Percentiles rank a stretch among this genome's conserved stretches.
Conservation (phyloP, 2,888 invertebrate genomes). For the Caenorhabditis sp. region DNA sequence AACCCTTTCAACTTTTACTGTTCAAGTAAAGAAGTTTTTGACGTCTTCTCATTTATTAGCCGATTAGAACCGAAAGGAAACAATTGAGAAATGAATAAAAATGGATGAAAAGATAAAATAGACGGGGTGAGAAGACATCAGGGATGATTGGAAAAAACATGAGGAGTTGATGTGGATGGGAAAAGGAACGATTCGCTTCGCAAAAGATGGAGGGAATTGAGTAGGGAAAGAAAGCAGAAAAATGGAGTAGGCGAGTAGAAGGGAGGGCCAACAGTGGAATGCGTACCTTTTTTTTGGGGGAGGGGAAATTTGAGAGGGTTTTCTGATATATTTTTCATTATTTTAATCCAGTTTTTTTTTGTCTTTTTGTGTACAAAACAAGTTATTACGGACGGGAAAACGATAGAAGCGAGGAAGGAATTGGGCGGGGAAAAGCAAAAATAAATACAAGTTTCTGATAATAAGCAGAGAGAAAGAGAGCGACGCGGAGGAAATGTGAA, state of each 20-base stretch:
- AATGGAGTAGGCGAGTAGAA: slow-evolving; percentile 12
- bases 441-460: slow-evolving; percentile 38
- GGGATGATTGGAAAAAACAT: background rate
- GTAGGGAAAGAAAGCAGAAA: background rate
- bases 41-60: no score
- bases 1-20: no score
- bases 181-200: background rate
- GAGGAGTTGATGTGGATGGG: background rate
- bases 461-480: slow-evolving; percentile 18
- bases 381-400: slow-evolving; percentile 2
- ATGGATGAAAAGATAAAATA: slow-evolving; percentile 4
- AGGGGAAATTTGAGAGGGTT: background rate
- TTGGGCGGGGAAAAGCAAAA: background rate
- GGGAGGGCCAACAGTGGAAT: slow-evolving; percentile 16
- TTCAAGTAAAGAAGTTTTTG: no score
- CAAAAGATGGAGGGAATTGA: background rate
- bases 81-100: slow-evolving; percentile 17
- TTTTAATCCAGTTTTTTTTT: slow-evolving; percentile 23
- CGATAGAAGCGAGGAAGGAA: slow-evolving; percentile 4
- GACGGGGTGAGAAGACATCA: slow-evolving; percentile 31
- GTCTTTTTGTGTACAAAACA: slow-evolving; percentile 15
- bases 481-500: slow-evolving; percentile 14
- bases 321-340: slow-evolving; percentile 23
- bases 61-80: no score
- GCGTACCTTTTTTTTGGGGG: slow-evolving; percentile 17